Evolutionary conservation across 2,888 invertebrate genomes (phyloP), one percentile per base, ranked within the genome.

Genomic region (Pterobdella sp.): DNA sequence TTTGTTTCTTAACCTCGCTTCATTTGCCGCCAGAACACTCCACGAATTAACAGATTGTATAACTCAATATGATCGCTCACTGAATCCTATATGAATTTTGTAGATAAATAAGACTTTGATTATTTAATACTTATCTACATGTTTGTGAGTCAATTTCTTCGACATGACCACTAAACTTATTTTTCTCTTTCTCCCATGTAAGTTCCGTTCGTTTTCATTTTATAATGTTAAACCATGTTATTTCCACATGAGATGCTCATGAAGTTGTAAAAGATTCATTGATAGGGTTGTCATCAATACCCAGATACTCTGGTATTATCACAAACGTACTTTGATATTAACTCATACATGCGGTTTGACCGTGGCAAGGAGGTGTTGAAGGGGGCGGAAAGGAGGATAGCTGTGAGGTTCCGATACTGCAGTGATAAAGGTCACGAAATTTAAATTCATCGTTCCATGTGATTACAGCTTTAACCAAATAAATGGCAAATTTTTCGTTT

Each of bases 321-420:
- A 7, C 73, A 76, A 29, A 34, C 68, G 26, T 76, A 76, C 60
- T 63, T 76, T 36, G 75, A 74, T 32, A 42, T 74, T 64, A 75
- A 75, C 56, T 74, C 76, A 0, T 76, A 75, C 72, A 31, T 74
- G 1, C 70, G 56, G 10, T 76, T 72, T 49, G 65, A 37, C 37
- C 49, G 42, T 22, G 73, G 72, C 18, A 52, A 74, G 14, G 42
- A 66, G 31, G 29, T 73, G 4, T 74, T 77, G n/a, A 29, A 18
- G 29, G 76, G 77, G 22, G 75, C 76, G 0, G 78, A 77, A 68
- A 49, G 65, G 22, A 22, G 63, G 29, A 76, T 78, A 31, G 64
- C 32, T 3, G 72, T 78, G 56, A 68, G 71, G 14, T 78, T 78
- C 74, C 68, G 74, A 1, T 78, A 72, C 69, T 78, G 78, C 71